These are phyloP conservation scores for Porites divaricata DNA, from an alignment of 92 coral and sea anemone genomes.

Conservation along the genomic window DNA sequence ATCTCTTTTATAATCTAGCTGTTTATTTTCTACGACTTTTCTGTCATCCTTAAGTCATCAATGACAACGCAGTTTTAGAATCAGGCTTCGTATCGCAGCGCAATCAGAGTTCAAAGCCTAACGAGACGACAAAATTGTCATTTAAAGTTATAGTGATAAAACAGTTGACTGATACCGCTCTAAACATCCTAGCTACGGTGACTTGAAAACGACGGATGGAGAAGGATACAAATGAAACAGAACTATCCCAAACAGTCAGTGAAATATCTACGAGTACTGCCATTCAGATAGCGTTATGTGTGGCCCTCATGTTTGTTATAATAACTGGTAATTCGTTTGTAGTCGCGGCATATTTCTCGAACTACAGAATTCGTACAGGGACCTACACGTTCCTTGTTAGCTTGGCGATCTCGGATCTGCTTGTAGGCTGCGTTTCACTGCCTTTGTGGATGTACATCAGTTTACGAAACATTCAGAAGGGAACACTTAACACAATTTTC, in stretches of 20 bases:
- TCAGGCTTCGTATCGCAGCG: not conserved
- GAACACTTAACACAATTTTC: constrained; percentile 47
- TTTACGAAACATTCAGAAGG: not conserved
- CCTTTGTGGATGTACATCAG: constrained; percentile 77
- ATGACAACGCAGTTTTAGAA: not conserved
- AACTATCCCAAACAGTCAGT: not conserved
- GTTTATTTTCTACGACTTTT: not conserved
- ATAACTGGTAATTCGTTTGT: constrained; percentile 75
- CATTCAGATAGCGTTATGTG: constrained; percentile 55
- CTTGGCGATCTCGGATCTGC: constrained; percentile 79
- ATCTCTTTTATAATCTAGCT: not conserved
- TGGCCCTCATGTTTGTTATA: constrained; percentile 58
- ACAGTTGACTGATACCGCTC: not conserved
- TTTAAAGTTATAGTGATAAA: not conserved
- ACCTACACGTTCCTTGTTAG: constrained; percentile 82
- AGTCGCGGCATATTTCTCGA: constrained; percentile 68
- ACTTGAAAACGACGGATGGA: not conserved
- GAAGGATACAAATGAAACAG: not conserved
- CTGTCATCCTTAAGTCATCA: not conserved
- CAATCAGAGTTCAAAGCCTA: not conserved
- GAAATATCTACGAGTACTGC: constrained; percentile 9
- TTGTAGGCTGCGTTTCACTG: constrained; percentile 80
- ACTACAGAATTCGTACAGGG: constrained; percentile 78
- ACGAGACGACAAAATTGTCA: not conserved
- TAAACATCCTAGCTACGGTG: not conserved